Percentiles rank a stretch among this genome's conserved stretches.
phyloP scores from a whole-genome alignment of 2,797 vertebrate genomes.

The Pseudomugil tenellus region DNA sequence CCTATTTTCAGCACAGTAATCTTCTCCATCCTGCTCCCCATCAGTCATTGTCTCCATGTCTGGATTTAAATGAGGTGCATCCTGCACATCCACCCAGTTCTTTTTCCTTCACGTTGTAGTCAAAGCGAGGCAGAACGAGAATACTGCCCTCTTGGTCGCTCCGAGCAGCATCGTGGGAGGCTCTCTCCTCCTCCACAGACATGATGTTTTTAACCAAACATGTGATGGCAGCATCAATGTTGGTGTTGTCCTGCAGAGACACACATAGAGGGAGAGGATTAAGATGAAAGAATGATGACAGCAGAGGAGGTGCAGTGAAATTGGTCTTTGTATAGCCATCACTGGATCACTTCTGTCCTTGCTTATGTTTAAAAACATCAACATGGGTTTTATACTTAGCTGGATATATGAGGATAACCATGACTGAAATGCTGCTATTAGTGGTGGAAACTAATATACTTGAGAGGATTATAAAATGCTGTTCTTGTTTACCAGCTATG shows the following conservation, averaged over 20 bases:
- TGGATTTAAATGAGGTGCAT: slow-evolving; percentile 54
- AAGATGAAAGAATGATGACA: too few relatives aligned
- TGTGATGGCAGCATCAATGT: slow-evolving; percentile 82
- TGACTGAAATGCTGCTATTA: too few relatives aligned
- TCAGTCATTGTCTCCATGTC: slow-evolving; percentile 46
- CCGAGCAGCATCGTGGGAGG: not conserved
- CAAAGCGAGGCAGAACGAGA: slow-evolving; percentile 73
- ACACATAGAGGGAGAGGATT: too few relatives aligned
- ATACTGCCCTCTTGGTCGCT: slow-evolving; percentile 52
- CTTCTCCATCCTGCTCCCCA: not conserved
- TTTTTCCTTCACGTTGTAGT: slow-evolving; percentile 67
- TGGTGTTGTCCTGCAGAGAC: slow-evolving; percentile 80
- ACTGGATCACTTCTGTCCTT: too few relatives aligned
- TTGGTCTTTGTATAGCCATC: too few relatives aligned
- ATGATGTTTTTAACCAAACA: slow-evolving; percentile 82
- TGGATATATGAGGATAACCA: not conserved
- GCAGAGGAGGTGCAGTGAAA: too few relatives aligned
- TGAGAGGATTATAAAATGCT: too few relatives aligned
- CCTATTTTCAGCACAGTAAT: not conserved
- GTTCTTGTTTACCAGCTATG: too few relatives aligned
- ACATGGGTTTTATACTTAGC: not conserved
- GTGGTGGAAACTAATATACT: too few relatives aligned
- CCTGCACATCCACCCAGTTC: slow-evolving; percentile 56
- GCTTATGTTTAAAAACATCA: too few relatives aligned
- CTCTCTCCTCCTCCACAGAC: slow-evolving; percentile 60